Conservation (phyloP, 2,113 vertebrate species). For the Piliocolobus tephrosceles region DNA sequence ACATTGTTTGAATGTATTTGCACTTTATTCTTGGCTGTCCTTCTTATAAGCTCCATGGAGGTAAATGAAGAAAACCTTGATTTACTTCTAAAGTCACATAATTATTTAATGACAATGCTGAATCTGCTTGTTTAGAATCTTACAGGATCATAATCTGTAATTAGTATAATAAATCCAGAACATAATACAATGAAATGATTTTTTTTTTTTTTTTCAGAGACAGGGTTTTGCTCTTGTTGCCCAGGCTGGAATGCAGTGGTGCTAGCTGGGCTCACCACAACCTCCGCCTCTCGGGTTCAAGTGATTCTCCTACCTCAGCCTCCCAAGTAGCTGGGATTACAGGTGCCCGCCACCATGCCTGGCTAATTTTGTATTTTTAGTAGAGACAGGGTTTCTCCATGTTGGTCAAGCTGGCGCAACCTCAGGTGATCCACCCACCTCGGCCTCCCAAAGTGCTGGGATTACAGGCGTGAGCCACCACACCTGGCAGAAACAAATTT, state of each 20-base stretch:
- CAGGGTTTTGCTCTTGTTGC: no score
- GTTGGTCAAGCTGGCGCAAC: no score
- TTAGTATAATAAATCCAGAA: constrained; percentile 36
- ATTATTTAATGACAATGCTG: constrained; percentile 56
- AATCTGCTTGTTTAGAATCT: constrained; percentile 31
- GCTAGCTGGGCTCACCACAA: no score
- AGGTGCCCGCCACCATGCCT: accelerated
- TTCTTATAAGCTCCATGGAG: constrained; percentile 25
- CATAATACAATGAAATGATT: background rate
- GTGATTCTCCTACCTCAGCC: no score
- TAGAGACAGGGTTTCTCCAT: no score
- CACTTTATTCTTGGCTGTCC: background rate
- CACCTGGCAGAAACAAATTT: background rate
- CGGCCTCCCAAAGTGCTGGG: no score
- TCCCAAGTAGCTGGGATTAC: no score
- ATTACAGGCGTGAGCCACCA: no score
- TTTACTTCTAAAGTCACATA: constrained; percentile 59
- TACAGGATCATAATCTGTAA: constrained; percentile 12
- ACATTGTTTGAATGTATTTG: background rate
- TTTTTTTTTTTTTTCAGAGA: background rate
- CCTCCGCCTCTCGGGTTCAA: no score
- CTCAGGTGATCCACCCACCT: no score
- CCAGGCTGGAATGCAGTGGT: no score
- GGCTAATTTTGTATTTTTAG: no score
- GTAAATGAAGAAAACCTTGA: constrained; percentile 53